These are phyloP conservation scores for Odontamblyopus lacepedii DNA, from an alignment of 2,797 vertebrate species.

Conservation along the genomic window DNA sequence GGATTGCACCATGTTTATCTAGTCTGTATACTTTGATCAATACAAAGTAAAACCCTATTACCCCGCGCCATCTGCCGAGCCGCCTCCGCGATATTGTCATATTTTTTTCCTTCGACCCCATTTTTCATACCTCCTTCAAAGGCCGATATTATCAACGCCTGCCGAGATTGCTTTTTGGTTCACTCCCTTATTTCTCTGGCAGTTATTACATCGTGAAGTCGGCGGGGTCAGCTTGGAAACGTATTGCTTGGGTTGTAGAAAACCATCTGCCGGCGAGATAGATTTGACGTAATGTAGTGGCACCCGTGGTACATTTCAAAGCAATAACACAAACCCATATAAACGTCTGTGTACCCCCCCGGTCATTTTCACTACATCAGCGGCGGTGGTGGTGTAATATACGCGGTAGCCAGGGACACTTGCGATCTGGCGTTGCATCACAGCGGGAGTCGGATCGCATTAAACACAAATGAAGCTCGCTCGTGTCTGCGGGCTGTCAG, in stretches of 20 bases:
- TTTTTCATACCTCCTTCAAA: slow-evolving; percentile 54
- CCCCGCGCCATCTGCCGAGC: slow-evolving; percentile 21
- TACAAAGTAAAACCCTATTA: slow-evolving; percentile 46
- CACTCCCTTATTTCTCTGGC: slow-evolving; percentile 57
- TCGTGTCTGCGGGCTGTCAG: slow-evolving; percentile 20
- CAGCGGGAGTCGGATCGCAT: slow-evolving; percentile 24
- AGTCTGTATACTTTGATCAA: slow-evolving; percentile 21
- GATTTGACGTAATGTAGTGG: slow-evolving; percentile 57
- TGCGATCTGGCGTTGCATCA: slow-evolving; percentile 36
- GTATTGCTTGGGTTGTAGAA: slow-evolving; percentile 69
- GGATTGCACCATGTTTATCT: not conserved
- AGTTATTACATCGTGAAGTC: slow-evolving; percentile 71
- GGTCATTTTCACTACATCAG: slow-evolving; percentile 57
- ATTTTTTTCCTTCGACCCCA: slow-evolving; percentile 36
- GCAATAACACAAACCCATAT: slow-evolving; percentile 63
- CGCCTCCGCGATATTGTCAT: slow-evolving; percentile 21
- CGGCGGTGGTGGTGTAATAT: slow-evolving; percentile 32
- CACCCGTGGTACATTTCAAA: slow-evolving; percentile 56
- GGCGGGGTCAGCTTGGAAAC: slow-evolving; percentile 53
- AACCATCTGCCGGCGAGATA: slow-evolving; percentile 65
- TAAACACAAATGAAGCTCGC: slow-evolving; percentile 5
- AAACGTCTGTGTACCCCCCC: slow-evolving; percentile 48
- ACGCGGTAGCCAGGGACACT: slow-evolving; percentile 24
- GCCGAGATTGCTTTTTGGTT: slow-evolving; percentile 65
- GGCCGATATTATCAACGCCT: slow-evolving; percentile 57